These are phyloP conservation scores for Wasmannia auropunctata DNA, from an alignment of 1,140 invertebrate species.

Conservation along the genomic window DNA sequence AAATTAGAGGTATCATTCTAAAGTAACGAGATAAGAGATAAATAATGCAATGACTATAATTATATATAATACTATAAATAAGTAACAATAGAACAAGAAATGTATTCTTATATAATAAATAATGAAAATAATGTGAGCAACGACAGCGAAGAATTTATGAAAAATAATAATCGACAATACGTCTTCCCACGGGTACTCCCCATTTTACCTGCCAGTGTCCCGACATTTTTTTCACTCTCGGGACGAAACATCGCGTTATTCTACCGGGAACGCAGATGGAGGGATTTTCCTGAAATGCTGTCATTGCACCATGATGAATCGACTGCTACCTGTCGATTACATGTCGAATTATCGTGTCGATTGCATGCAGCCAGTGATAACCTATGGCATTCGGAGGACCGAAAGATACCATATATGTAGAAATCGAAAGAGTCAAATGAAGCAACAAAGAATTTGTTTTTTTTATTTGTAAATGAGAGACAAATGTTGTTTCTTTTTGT, in stretches of 20 bases:
- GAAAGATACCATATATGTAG: neutral
- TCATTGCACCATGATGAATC: conserved; percentile 34
- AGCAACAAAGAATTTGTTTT: neutral
- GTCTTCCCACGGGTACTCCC: neutral
- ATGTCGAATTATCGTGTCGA: conserved; percentile 43
- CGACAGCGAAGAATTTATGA: neutral
- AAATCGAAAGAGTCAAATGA: neutral
- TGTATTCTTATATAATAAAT: neutral
- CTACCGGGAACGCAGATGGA: conserved; percentile 20
- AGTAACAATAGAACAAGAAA: neutral
- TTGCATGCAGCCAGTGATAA: conserved; percentile 26
- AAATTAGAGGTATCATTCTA: neutral
- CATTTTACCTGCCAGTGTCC: conserved; percentile 2
- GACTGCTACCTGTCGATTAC: conserved; percentile 43
- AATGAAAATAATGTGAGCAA: neutral
- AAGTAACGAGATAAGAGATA: neutral
- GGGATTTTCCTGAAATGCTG: conserved; percentile 29
- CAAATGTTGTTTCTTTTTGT: neutral
- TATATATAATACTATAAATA: neutral
- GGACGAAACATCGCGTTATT: conserved; percentile 12
- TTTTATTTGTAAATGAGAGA: neutral
- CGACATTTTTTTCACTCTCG: conserved; percentile 16
- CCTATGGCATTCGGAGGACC: neutral
- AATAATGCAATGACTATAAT: neutral
- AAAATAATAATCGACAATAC: neutral